Percentiles rank a stretch among this genome's conserved stretches.
Conservation (phyloP, 2,113 vertebrate species). For the Cathartes aura region DNA sequence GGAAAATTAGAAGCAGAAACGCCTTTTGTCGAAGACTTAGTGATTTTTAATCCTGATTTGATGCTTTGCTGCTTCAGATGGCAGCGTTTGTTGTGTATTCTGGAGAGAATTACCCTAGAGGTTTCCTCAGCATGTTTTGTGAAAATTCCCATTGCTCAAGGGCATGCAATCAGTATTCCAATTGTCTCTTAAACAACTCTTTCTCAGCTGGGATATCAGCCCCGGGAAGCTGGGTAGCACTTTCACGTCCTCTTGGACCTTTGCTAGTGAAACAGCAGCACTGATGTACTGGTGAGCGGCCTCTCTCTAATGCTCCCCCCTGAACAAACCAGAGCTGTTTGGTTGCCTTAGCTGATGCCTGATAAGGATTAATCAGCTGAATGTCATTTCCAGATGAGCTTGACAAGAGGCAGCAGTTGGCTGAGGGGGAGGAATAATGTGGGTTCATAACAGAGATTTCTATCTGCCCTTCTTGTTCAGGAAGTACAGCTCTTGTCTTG, state of each 20-base stretch:
- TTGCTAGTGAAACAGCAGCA: background rate
- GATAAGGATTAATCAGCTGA: conserved; percentile 64
- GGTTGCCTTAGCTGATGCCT: conserved; percentile 18
- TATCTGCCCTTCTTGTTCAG: conserved; percentile 58
- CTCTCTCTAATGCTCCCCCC: background rate
- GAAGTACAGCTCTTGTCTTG: conserved; percentile 48
- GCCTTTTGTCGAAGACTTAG: background rate
- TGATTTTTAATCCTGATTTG: background rate
- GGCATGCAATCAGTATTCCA: conserved; percentile 55
- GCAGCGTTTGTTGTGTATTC: background rate
- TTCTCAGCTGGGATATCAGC: conserved; percentile 24
- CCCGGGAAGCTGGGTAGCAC: background rate
- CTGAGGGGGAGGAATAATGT: conserved; percentile 66
- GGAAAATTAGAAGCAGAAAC: background rate
- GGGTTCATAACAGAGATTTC: conserved; percentile 32
- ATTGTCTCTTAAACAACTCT: background rate
- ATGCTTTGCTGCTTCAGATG: background rate
- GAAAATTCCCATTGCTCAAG: conserved; percentile 41
- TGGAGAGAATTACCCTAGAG: background rate
- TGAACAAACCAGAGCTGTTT: conserved; percentile 16
- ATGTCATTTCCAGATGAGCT: conserved; percentile 63
- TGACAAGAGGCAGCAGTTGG: conserved; percentile 62
- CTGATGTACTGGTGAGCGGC: background rate
- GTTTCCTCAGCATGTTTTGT: background rate
- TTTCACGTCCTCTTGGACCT: background rate